A percentile compares a stretch with the other conserved stretches of the same genome.
These are phyloP conservation scores for Drosophila subobscura DNA, from an alignment of 1,140 invertebrate species.

Conservation along the genomic window DNA sequence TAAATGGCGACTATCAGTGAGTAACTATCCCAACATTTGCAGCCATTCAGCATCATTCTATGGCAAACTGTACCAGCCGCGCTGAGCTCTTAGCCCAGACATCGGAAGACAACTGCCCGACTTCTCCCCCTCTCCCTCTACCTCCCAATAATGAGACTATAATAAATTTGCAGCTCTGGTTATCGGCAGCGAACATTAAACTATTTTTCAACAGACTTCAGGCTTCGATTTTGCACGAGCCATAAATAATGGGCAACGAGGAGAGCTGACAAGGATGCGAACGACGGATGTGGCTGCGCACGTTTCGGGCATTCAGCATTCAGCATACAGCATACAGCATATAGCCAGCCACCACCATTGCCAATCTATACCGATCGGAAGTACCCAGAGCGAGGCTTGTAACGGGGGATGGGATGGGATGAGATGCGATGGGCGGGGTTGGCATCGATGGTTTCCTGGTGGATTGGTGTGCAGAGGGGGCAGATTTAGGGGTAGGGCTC, in stretches of 20 bases:
- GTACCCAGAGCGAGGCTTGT: constrained; percentile 57
- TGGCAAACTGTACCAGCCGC: constrained; percentile 28
- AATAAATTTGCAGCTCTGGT: constrained; percentile 75
- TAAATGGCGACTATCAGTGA: too few relatives aligned
- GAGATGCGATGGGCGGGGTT: too few relatives aligned
- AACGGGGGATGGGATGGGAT: constrained; percentile 30
- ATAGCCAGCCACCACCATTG: constrained; percentile 29
- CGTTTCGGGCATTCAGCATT: constrained; percentile 24
- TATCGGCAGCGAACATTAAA: constrained; percentile 45
- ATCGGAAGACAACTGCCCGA: not conserved
- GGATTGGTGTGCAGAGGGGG: not conserved
- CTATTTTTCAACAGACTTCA: constrained; percentile 76
- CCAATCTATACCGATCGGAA: constrained; percentile 47
- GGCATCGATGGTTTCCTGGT: not conserved
- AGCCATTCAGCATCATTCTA: not conserved
- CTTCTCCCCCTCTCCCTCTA: not conserved
- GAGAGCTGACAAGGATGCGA: constrained; percentile 47
- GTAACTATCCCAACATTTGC: too few relatives aligned
- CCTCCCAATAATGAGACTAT: constrained; percentile 60
- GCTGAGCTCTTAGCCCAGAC: too few relatives aligned
- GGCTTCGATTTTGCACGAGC: constrained; percentile 75
- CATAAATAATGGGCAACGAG: constrained; percentile 73
- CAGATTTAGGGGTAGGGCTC: constrained; percentile 16
- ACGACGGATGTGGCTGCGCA: constrained; percentile 65
- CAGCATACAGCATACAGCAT: not conserved